These are phyloP conservation scores for Hippocampus zosterae DNA, from an alignment of 2,113 vertebrate genomes.

Conservation along the genomic window DNA sequence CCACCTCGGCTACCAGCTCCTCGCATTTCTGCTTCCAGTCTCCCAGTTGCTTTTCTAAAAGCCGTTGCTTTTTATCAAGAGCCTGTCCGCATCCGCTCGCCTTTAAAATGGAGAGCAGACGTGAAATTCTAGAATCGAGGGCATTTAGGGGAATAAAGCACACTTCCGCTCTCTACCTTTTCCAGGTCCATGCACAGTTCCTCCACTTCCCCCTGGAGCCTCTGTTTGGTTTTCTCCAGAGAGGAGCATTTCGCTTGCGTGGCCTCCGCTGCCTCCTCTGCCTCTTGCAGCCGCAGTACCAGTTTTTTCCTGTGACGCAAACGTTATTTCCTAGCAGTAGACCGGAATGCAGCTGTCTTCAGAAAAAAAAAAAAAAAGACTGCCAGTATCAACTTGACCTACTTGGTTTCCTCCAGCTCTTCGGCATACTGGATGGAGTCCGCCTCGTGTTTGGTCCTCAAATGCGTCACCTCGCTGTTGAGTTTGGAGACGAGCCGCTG, in stretches of 20 bases:
- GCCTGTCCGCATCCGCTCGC: slow-evolving; percentile 60
- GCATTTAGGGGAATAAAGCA: not conserved
- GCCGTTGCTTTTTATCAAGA: slow-evolving; percentile 76
- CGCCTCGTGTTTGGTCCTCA: slow-evolving; percentile 71
- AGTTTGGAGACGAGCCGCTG: slow-evolving; percentile 78
- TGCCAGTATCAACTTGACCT: slow-evolving; percentile 10
- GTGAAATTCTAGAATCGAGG: fast-evolving
- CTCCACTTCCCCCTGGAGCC: slow-evolving; percentile 75
- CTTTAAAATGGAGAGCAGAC: slow-evolving; percentile 30
- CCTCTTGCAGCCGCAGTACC: slow-evolving; percentile 69
- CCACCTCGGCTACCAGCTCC: slow-evolving; percentile 72
- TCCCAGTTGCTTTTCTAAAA: slow-evolving; percentile 75
- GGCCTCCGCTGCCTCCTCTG: slow-evolving; percentile 73
- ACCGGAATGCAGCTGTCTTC: not conserved
- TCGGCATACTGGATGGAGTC: slow-evolving; percentile 72
- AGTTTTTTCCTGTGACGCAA: slow-evolving; percentile 72
- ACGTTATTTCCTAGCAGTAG: not conserved
- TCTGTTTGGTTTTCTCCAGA: slow-evolving; percentile 77
- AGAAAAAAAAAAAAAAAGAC: not conserved
- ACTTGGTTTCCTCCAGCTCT: slow-evolving; percentile 78
- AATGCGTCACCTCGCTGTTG: slow-evolving; percentile 75
- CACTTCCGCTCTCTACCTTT: slow-evolving; percentile 56
- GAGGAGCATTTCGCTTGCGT: slow-evolving; percentile 75
- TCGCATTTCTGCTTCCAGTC: slow-evolving; percentile 77
- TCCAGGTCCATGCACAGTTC: slow-evolving; percentile 77